Base-by-base conservation (phyloP, 2,888 invertebrate species). In the Gisinianus flammeolus region DNA sequence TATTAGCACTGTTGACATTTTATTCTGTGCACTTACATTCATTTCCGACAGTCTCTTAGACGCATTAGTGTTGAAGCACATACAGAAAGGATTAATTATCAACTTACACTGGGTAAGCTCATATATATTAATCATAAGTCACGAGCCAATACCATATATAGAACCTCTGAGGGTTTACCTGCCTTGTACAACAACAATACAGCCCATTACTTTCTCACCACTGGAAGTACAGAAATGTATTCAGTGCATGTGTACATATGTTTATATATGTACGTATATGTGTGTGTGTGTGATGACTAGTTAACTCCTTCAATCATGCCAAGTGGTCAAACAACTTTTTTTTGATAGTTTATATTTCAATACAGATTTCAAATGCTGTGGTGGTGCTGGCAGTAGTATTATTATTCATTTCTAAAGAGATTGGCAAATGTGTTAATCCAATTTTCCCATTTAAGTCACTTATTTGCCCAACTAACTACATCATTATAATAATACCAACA, bases 141-240 rank as follows among this genome's bases (percentile, higher is more conserved):
- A 73, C 73, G 73, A 73, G 73, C 64, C 44, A 33, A 33, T 64
- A 35, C 73, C 73, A 73, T 73, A 73, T 73, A 73, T 73, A 73
- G 73, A 64, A 35, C 73, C 73, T 73, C 62, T 30, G 4, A 73
- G 4, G 26, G 4, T 56, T 56, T 56, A 30, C 67, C 67, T 54
- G 28, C 44, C 71, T 56, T 16, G 30, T 56, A 8, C 31, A 31
- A 30, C 71, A 71, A 56, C 31, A 56, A 56, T 71, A 52, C 24
- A 31, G 30, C 31, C 54, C n/a, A 56, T 28, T 58, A 71, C 54
- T 33, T 68, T 28, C 22, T 71, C 58, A 6, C 28, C 16, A 30
- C 31, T 22, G 5, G 19, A 71, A 12, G 12, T 28, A n/a, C 19
- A 19, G 28, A 2, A 26, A 24, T 28, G 6, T 54, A 56, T 56